phyloP scores from a whole-genome alignment of 2,113 vertebrate species.

The Callipepla californica region DNA sequence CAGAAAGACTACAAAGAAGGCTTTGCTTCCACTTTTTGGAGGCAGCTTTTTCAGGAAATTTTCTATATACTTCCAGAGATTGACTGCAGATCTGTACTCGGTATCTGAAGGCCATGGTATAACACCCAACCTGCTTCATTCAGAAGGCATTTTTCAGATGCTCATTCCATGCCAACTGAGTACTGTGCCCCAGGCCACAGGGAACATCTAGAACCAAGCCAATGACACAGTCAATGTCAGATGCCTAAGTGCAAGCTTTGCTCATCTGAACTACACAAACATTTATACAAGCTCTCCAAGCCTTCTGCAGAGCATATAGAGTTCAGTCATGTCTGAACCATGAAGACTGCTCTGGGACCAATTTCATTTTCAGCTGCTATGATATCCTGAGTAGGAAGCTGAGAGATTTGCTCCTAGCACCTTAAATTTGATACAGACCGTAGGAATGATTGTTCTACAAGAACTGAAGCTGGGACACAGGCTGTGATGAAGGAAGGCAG shows the following conservation, averaged over 20 bases:
- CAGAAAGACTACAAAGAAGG: background rate
- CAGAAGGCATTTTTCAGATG: background rate
- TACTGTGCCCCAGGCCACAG: background rate
- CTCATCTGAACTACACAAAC: background rate
- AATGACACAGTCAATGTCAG: accelerated
- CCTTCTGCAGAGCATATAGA: background rate
- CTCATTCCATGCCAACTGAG: background rate
- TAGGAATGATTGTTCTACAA: background rate
- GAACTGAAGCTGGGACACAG: background rate
- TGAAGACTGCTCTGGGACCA: background rate
- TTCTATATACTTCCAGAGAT: background rate
- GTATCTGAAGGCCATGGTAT: background rate
- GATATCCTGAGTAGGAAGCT: background rate
- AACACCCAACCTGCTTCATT: background rate
- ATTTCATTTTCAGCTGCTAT: background rate
- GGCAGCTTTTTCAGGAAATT: background rate
- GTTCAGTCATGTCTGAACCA: accelerated
- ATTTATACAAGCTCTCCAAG: background rate
- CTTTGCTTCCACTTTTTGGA: background rate
- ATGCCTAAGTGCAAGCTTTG: background rate
- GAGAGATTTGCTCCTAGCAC: background rate
- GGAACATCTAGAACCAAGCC: background rate
- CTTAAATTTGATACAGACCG: background rate
- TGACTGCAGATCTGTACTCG: background rate
- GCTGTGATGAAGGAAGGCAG: background rate